Conservation (phyloP, 2,797 vertebrate genomes). For the Sciurus vulgaris region DNA sequence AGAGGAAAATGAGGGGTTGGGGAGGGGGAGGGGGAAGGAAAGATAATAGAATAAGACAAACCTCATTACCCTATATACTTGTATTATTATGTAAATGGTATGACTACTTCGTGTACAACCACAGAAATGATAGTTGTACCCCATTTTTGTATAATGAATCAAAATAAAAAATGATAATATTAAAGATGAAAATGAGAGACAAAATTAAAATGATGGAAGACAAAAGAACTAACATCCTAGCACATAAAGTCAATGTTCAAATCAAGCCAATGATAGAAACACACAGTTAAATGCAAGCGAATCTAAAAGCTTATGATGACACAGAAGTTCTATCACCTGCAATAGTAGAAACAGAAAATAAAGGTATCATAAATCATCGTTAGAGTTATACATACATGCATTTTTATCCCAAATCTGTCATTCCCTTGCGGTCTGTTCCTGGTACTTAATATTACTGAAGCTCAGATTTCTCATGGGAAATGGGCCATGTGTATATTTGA, state of each 20-base stretch:
- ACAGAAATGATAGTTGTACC: too few relatives aligned
- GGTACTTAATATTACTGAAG: background rate
- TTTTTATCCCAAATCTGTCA: constrained; percentile 32
- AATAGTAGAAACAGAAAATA: background rate
- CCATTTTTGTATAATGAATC: too few relatives aligned
- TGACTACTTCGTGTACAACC: too few relatives aligned
- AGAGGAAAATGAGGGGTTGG: too few relatives aligned
- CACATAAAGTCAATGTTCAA: background rate
- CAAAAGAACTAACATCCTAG: background rate
- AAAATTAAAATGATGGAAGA: background rate
- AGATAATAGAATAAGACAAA: too few relatives aligned
- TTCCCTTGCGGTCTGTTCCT: background rate
- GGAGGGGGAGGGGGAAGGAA: too few relatives aligned
- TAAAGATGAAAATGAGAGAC: constrained; percentile 29
- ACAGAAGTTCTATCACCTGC: background rate
- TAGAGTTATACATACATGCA: background rate
- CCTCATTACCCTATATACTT: too few relatives aligned
- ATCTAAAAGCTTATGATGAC: background rate
- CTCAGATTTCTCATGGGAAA: background rate
- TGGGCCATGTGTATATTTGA: background rate
- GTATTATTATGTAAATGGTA: too few relatives aligned
- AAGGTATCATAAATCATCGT: background rate
- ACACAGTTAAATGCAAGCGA: background rate
- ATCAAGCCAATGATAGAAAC: background rate
- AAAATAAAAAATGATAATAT: background rate